phyloP scores from a whole-genome alignment of 2,797 vertebrate genomes.

The Sylvilagus floridanus region DNA sequence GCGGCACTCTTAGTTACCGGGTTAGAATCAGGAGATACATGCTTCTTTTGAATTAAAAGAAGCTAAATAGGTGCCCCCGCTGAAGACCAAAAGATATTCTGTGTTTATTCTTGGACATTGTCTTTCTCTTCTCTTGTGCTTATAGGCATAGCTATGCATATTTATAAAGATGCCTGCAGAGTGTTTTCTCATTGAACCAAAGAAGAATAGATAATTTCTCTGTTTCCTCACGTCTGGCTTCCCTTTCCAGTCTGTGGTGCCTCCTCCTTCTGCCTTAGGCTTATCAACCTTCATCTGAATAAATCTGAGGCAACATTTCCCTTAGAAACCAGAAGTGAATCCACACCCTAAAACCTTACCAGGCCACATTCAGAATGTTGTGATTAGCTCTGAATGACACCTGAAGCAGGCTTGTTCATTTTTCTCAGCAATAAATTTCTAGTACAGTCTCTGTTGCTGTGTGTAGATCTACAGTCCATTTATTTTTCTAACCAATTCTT shows the following conservation, averaged over 20 bases:
- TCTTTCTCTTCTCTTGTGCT: not conserved
- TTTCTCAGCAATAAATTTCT: not conserved
- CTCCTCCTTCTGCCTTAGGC: not conserved
- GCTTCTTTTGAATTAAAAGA: not conserved
- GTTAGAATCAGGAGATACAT: not conserved
- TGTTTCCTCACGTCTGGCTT: not conserved
- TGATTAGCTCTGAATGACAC: not conserved
- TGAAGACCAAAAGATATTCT: not conserved
- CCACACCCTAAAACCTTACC: not conserved
- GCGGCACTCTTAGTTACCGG: not conserved
- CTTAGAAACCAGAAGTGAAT: not conserved
- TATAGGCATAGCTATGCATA: not conserved
- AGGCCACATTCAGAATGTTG: not conserved
- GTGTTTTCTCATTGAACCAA: not conserved
- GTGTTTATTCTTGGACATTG: not conserved
- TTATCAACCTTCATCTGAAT: not conserved
- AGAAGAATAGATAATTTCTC: not conserved
- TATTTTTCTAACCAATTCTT: not conserved
- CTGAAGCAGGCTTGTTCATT: not conserved
- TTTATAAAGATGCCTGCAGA: not conserved
- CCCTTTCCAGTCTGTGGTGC: not conserved
- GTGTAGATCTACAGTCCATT: not conserved
- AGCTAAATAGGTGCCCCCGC: not conserved
- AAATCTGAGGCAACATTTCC: not conserved
- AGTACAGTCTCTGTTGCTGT: not conserved